A percentile compares a stretch with the other conserved stretches of the same genome.
Conservation (phyloP, 2,888 invertebrate species). For the Gisinianus flammeolus region DNA sequence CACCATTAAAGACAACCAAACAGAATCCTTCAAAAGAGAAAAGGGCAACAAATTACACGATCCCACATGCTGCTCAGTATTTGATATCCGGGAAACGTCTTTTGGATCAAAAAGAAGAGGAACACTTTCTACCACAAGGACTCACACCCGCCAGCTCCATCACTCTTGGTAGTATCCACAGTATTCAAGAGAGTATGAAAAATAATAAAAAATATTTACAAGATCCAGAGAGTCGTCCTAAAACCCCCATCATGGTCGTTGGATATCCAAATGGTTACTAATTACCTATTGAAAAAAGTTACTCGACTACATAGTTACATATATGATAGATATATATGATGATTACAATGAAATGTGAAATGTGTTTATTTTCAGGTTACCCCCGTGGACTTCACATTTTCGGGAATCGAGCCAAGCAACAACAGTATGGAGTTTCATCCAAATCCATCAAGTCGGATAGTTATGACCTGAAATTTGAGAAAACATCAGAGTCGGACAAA, state of each 20-base stretch:
- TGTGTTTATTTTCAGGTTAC: no score
- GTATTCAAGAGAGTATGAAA: not conserved
- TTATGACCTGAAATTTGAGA: not conserved
- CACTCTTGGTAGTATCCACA: not conserved
- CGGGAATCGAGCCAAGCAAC: not conserved
- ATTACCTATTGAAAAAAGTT: no score
- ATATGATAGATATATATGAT: no score
- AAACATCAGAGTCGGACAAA: not conserved
- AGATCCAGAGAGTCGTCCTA: not conserved
- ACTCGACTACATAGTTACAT: no score
- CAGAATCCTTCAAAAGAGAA: not conserved
- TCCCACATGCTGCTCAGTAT: not conserved
- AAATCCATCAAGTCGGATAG: no score
- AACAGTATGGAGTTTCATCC: no score
- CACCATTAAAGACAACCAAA: not conserved
- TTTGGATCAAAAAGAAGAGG: not conserved
- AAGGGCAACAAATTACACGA: not conserved
- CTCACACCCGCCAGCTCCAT: not conserved
- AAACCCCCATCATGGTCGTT: conserved; percentile 16
- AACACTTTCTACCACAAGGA: no score
- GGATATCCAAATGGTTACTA: conserved; percentile 31
- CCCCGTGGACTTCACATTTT: conserved; percentile 23
- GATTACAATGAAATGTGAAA: no score
- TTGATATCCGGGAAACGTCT: not conserved
- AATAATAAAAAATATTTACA: not conserved